Base-by-base conservation (phyloP, 35 echinoderm and acorn worm species). In the Stichopus chloronotus region DNA sequence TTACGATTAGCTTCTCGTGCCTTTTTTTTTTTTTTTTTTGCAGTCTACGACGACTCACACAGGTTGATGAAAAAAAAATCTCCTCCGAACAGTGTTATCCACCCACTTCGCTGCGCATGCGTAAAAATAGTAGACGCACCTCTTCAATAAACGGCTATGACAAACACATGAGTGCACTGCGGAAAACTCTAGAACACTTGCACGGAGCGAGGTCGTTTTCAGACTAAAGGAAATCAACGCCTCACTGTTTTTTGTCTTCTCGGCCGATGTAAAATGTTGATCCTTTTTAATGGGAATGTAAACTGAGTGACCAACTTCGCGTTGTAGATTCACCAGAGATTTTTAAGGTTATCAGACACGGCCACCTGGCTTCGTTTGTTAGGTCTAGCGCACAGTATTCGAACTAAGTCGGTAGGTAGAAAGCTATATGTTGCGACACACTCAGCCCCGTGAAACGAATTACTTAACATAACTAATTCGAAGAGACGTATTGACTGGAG, bases 401-500 rank as follows among this genome's bases (percentile, higher is more conserved):
- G 65, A 9, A 78, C 76, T 7, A 8, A 43, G 52, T 43, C 21
- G 7, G 72, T 24, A 11, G 4, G 52, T 17, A 3, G 30, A 43
- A 3, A 43, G 30, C 30, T 43, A 3, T 43, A 43, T 43, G 30
- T 43, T 43, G 30, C 30, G 3, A 43, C 30, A 43, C 30, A 43
- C 30, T 43, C 30, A 43, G 30, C 30, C 30, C 30, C 30, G 30
- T 43, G 30, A 3, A 43, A 43, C 54, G 12, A n/a, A 58, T 88
- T 69, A 88, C 86, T 88, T 88, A 88, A 60, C 86, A 88, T 88
- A 88, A 88, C 86, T 88, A 88, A 88, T 88, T 88, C 61, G 58
- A 88, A 8, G 11, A 57, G 14, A 60, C 61, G 17, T 57, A 30
- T 7, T 5, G 22, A 8, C 16, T 12, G 58, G 3, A 58, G 58